phyloP scores from a whole-genome alignment of 2,888 invertebrate species.

The Eilema caniola region DNA sequence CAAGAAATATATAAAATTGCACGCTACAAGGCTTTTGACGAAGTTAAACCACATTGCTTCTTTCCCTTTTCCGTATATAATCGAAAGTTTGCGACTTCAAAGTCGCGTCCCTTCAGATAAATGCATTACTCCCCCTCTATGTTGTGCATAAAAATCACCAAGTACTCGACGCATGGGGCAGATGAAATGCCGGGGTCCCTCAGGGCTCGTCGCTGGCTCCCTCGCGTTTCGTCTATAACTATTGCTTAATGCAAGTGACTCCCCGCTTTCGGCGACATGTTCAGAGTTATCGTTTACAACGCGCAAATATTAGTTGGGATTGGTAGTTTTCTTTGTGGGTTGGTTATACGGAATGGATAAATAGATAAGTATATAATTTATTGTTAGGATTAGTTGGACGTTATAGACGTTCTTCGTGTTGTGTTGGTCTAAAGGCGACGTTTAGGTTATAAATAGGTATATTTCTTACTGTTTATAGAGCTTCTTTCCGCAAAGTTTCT shows the following conservation, averaged over 20 bases:
- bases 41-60: constrained; percentile 46
- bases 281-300: constrained; percentile 71
- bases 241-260: constrained; percentile 68
- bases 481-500: no score
- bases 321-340: constrained; percentile 48
- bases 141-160: constrained; percentile 59
- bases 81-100: constrained; percentile 58
- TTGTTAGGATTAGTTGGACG: neutral
- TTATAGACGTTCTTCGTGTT: no score
- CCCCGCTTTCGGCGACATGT: constrained; percentile 51
- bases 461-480: no score
- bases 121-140: constrained; percentile 62
- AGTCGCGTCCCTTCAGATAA: constrained; percentile 58
- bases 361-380: neutral
- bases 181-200: constrained; percentile 77
- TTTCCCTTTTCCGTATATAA: constrained; percentile 43
- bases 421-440: neutral
- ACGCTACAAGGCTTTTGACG: constrained; percentile 38
- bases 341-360: constrained; percentile 11
- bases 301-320: constrained; percentile 74
- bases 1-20: constrained; percentile 38
- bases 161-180: constrained; percentile 64
- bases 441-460: no score
- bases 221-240: constrained; percentile 59
- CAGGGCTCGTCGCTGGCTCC: constrained; percentile 61